Percentiles rank a stretch among this genome's conserved stretches.
Conservation (phyloP, 2,113 vertebrate genomes). For the Pangasianodon hypophthalmus region DNA sequence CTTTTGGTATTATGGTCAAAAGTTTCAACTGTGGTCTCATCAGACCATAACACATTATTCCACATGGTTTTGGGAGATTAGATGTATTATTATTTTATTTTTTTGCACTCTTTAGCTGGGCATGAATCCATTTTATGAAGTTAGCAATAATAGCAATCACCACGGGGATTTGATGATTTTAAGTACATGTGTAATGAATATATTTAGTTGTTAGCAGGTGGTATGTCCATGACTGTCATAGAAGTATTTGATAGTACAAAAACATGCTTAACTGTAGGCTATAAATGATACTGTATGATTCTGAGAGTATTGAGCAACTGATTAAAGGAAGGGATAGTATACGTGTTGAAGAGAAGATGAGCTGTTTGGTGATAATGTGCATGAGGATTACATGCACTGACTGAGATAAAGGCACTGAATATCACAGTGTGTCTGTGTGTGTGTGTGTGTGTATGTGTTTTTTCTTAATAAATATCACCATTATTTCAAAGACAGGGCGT, state of each 20-base stretch:
- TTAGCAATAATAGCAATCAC: too few relatives aligned
- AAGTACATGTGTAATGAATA: too few relatives aligned
- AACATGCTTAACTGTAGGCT: neutral
- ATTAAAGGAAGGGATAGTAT: neutral
- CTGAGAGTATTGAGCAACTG: neutral
- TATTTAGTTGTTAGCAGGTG: too few relatives aligned
- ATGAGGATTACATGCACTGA: constrained; percentile 2
- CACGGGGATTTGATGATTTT: too few relatives aligned
- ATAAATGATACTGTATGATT: neutral
- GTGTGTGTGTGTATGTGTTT: neutral
- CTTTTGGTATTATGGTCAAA: too few relatives aligned
- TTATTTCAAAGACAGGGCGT: neutral
- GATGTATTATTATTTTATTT: too few relatives aligned
- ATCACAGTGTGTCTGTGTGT: neutral
- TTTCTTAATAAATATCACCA: constrained; percentile 9
- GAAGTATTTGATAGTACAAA: neutral
- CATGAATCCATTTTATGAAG: too few relatives aligned
- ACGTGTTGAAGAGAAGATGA: neutral
- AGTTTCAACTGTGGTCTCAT: too few relatives aligned
- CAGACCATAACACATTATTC: too few relatives aligned
- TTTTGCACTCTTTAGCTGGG: too few relatives aligned
- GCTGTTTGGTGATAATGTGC: neutral
- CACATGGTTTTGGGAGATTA: too few relatives aligned
- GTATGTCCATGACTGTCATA: neutral
- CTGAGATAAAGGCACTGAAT: constrained; percentile 11